Base-by-base conservation (phyloP, 1,140 invertebrate species). In the Sinonovacula constricta region DNA sequence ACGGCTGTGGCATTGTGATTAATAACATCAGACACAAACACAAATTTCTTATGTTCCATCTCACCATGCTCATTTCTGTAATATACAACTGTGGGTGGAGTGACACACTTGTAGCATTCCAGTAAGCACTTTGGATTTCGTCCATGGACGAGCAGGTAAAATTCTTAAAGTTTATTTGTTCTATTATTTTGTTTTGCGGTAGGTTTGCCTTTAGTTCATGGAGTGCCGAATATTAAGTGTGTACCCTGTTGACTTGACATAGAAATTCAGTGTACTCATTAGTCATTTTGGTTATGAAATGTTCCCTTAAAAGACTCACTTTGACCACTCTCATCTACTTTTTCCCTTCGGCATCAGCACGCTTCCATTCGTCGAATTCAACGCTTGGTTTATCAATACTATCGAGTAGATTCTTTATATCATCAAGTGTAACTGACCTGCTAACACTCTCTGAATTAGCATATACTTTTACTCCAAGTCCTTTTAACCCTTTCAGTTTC, bases 101-200 rank as follows among this genome's bases (percentile, higher is more conserved):
- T 18, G 54, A 57, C 1, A 65, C 30, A 36, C 24, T 54, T 1
- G 49, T 30, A 3, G n/a, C 34, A 2, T 70, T 70, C 51, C 51
- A 70, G 30, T 57, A 70, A 0, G 2, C 54, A 30, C 24, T 56
- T 10, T 72, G 59, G 26, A 72, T 34, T 18, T 72, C 57, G 31
- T 72, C 33, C 4, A 28, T 3, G 53, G 0, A 51, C 1, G 15
- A 24, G 24, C 67, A 56, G 1, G 39, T 18, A 34, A 15, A 75
- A 30, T 75, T 75, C 36, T 75, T 28, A 65, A 75, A 75, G 30
- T 65, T 60, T 45, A 75, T 65, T 33, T 75, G 59, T 10, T 36
- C 24, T n/a, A 65, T 54, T 0, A 65, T 22, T 26, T 65, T 7
- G 5, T 34, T 1, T 24, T 15, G 10, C 3, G 12, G 51, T 22